Evolutionary conservation across 2,888 invertebrate genomes (phyloP), one percentile per base, ranked within the genome.

Genomic region (Drosophila prostipennis): DNA sequence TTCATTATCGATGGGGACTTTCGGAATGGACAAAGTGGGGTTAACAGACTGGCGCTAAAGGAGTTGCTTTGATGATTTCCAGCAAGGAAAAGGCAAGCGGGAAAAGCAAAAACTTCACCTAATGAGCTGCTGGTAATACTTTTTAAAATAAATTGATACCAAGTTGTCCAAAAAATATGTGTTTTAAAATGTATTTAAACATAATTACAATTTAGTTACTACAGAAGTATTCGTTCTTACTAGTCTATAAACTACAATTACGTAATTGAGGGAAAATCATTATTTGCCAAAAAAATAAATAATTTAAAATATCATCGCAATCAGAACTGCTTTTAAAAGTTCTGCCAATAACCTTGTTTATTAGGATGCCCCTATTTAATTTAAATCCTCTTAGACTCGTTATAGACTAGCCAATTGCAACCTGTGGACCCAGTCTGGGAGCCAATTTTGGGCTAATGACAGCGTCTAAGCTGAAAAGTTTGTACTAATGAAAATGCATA

Each of bases 401-500:
- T 11, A 34, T 11, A 19, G 26, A 39, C 26, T 19, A 45, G 6
- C 0, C 37, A n/a, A 39, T 46, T 64, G 39, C 26, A 26, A 40
- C 37, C 51, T 51, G 45, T 14, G 53, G 6, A 34, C 39, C 37
- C 46, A 46, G 45, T 49, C 13, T 11, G 13, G 43, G 3, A 40
- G 10, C 26, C 51, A 63, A 61, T 60, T 63, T 56, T 34, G 16
- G 54, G 76, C 70, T 85, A 82, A 85, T 77, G 77, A 85, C 76
- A 74, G 72, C 70, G 69, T 49, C 70, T 63, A 57, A 77, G 70
- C 60, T 51, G 61, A 19, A 69, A 54, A 74, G 67, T 82, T 70
- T 45, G 26, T 34, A 45, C 74, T 76, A 86, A 81, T 81, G 86
- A 82, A 82, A 81, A 78, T 81, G 86, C 80, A 85, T 85, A 86